These are phyloP conservation scores for Hypsibius dujardini DNA, from an alignment of 1,140 invertebrate species.

Conservation along the genomic window DNA sequence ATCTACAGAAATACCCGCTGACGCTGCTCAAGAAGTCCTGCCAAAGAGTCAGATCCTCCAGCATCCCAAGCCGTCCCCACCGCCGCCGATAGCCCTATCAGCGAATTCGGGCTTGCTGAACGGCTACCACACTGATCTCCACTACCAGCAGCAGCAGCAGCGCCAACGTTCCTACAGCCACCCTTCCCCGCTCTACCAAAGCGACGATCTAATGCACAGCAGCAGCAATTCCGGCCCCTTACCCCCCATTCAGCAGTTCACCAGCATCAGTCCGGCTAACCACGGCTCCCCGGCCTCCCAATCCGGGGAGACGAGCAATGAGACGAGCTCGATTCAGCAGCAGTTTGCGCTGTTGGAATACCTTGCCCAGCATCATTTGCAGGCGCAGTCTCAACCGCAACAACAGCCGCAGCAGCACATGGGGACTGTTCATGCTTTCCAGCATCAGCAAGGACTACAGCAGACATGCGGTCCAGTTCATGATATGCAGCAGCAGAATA, in stretches of 20 bases:
- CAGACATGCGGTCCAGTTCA: too few species aligned
- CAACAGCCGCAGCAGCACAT: too few species aligned
- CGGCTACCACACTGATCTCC: neutral
- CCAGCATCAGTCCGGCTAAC: constrained; percentile 4
- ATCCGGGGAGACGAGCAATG: neutral
- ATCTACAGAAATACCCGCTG: constrained; percentile 58
- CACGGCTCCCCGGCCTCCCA: neutral
- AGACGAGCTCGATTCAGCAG: neutral
- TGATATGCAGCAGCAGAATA: too few species aligned
- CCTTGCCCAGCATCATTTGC: too few species aligned
- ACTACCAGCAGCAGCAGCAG: neutral
- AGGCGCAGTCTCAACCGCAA: too few species aligned
- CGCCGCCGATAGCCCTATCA: too few species aligned
- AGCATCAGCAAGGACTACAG: too few species aligned
- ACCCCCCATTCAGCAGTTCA: constrained; percentile 1
- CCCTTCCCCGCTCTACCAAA: constrained; percentile 1
- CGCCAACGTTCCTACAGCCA: too few species aligned
- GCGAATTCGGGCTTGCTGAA: neutral
- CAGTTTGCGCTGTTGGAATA: neutral
- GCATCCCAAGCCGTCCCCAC: too few species aligned
- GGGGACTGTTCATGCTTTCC: too few species aligned
- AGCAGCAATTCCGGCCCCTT: neutral
- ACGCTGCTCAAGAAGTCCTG: constrained; percentile 53
- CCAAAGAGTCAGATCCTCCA: constrained; percentile 5
- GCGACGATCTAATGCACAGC: neutral